Evolutionary conservation across 1,140 invertebrate genomes (phyloP), one percentile per base, ranked within the genome.

Genomic region (Oreohelix idahoensis): DNA sequence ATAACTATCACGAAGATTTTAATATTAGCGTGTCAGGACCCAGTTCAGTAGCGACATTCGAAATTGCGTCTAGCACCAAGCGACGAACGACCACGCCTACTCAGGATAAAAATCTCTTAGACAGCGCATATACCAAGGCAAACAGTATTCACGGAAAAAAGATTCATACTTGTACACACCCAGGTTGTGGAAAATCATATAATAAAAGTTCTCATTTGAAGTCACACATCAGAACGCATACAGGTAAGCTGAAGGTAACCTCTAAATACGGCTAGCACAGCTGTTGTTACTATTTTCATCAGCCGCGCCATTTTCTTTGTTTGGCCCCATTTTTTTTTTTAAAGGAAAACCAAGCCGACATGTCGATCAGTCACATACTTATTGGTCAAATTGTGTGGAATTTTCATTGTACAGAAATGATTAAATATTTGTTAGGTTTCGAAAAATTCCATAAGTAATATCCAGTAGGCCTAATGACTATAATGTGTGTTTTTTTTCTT

Each of bases 181-280:
- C 93, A 0, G 95, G 94, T 29, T 96, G 95, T 89, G 92, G 91
- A 32, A 96, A 96, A 90, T 94, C 94, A 0, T 96, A 96, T 90
- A 95, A 94, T 10, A 96, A 96, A 89, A 95, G 94, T 80, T 96
- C 95, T 8, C 95, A 96, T 91, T 92, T 96, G 76, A 95, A 95
- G 87, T 94, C 95, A 2, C 95, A 96, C 89, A 89, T 95, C 53
- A 88, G 93, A 51, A 94, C 94, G 2, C 94, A 94, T 85, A 94
- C 93, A 92, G 95, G 90, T 58, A 36, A 29, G 39, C 10, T 79
- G 45, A 36, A 79, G 63, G 63, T 66, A 66, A 66, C 63, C 63
- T 66, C 29, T 66, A 35, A n/a, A 20, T 23, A 66, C 29, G 11
- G 32, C 63, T 32, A 32, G 63, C 8, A 53, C 45, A 36, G 17